Percentiles rank a stretch among this genome's conserved stretches.
Evolutionary conservation across 2,113 vertebrate species (phyloP).

Genomic region (human (Homo sapiens)): DNA sequence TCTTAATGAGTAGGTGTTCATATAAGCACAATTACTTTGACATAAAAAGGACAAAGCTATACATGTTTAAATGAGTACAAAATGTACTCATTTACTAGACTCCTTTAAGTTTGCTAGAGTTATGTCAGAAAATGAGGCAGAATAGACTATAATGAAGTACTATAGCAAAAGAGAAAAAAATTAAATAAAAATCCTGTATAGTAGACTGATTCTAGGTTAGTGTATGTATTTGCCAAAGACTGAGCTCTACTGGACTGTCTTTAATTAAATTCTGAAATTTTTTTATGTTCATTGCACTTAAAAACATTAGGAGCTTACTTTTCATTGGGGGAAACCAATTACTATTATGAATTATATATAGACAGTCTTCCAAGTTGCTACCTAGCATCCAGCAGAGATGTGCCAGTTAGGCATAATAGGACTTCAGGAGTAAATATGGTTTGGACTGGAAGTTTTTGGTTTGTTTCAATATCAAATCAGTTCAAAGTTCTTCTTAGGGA

Average conservation of each 20-base stretch:
- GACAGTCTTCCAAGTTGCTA: background rate
- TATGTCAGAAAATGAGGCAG: slow-evolving; percentile 1
- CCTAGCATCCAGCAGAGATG: background rate
- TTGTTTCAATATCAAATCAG: background rate
- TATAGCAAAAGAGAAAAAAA: background rate
- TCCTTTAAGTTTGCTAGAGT: slow-evolving; percentile 27
- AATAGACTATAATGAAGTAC: background rate
- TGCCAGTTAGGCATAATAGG: background rate
- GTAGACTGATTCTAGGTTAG: background rate
- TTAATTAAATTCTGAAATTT: background rate
- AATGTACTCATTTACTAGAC: background rate
- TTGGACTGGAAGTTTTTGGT: background rate
- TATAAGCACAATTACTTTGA: background rate
- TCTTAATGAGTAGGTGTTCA: background rate
- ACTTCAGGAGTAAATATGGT: background rate
- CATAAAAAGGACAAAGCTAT: slow-evolving; percentile 18
- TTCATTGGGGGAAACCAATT: background rate
- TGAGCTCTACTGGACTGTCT: background rate
- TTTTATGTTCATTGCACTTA: background rate
- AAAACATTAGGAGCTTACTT: slow-evolving; percentile 23
- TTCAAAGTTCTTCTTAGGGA: background rate
- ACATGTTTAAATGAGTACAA: slow-evolving; percentile 7
- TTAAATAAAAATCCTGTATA: background rate
- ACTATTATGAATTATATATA: background rate
- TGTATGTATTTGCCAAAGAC: background rate